These are phyloP conservation scores for Caretta caretta DNA, from an alignment of 2,113 vertebrate genomes.

Conservation along the genomic window DNA sequence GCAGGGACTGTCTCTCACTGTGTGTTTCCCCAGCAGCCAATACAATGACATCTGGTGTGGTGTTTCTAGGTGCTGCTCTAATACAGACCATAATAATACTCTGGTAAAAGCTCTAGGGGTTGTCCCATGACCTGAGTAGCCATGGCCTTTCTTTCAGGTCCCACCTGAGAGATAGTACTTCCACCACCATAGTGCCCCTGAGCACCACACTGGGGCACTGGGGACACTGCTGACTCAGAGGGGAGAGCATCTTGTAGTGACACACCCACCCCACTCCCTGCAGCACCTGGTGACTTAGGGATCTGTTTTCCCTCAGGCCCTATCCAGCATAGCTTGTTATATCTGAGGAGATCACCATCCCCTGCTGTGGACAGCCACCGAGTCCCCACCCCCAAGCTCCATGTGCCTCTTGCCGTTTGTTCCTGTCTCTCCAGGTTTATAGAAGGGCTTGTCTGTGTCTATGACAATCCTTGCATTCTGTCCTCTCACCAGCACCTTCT, in stretches of 20 bases:
- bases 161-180: neutral
- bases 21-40: neutral
- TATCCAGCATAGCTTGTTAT: neutral
- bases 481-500: constrained; percentile 64
- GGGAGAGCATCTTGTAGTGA: neutral
- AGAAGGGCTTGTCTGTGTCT: constrained; percentile 73
- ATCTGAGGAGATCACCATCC: neutral
- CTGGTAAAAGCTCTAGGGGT: neutral
- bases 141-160: neutral
- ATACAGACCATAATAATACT: neutral
- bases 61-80: neutral
- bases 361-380: neutral
- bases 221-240: neutral
- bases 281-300: neutral
- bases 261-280: neutral
- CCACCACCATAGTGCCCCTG: neutral
- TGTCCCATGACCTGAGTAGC: neutral
- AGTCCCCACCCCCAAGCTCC: neutral
- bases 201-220: neutral
- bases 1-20: neutral
- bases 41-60: neutral
- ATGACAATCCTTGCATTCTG: constrained; percentile 37
- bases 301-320: neutral
- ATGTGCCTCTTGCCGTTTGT: neutral
- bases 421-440: constrained; percentile 65